Percentiles rank a stretch among this genome's conserved stretches.
Conservation (phyloP, 2,113 vertebrate genomes). For the Microcebus jonahi region DNA sequence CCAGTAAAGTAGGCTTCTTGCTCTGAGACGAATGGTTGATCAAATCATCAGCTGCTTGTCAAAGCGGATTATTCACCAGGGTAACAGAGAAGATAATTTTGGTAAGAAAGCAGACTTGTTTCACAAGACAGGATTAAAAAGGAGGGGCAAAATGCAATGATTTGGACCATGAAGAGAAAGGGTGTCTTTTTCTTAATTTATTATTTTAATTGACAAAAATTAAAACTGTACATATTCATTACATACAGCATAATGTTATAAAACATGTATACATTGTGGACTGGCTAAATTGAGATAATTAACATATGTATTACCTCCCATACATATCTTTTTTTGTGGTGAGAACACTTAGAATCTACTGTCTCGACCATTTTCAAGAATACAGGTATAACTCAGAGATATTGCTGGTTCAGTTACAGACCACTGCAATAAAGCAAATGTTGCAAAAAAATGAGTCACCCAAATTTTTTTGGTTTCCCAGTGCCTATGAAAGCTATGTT, state of each 20-base stretch:
- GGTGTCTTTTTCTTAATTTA: not conserved
- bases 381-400: not conserved
- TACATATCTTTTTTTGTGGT: not conserved
- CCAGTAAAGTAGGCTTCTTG: not conserved
- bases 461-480: not conserved
- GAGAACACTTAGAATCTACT: not conserved
- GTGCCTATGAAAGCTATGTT: not conserved
- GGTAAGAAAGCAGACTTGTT: slow-evolving; percentile 2
- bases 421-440: not conserved
- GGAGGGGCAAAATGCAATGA: not conserved
- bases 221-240: not conserved
- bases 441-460: not conserved
- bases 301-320: not conserved
- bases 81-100: slow-evolving; percentile 27
- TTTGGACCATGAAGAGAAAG: not conserved
- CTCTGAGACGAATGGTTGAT: not conserved
- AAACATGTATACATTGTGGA: not conserved
- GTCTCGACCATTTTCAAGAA: not conserved
- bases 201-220: not conserved
- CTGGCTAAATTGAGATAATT: not conserved
- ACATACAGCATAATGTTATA: not conserved
- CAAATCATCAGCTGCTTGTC: not conserved
- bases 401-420: not conserved
- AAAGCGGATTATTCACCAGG: not conserved
- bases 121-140: slow-evolving; percentile 25